Base-by-base conservation (phyloP, 2,888 invertebrate genomes). In the Trachelus tabidus region DNA sequence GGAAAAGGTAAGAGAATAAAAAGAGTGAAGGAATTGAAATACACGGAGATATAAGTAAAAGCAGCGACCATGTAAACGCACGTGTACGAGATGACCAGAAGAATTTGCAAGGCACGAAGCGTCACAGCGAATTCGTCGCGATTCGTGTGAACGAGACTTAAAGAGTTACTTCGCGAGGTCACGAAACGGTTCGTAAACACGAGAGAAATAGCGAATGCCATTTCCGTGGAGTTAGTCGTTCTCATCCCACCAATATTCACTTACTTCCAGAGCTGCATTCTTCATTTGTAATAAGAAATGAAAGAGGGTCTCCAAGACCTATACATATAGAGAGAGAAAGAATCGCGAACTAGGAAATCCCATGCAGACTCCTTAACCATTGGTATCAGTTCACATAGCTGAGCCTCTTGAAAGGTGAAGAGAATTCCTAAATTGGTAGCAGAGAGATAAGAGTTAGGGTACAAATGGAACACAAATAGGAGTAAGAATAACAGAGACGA, bases 161-260 rank as follows among this genome's bases (percentile, higher is more conserved):
- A 56, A 79, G 80, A 81, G 77, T 80, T 1, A 37, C 37, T 37
- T 12, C 75, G 79, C 79, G 77, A 69, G 75, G 79, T 75, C 75
- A 40, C 33, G 71, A 78, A 81, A 75, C 33, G 75, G 68, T 68
- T 73, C 37, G 74, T 69, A 68, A 71, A 23, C 33, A 34, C 34
- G 34, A 35, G 75, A 77, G 71, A 78, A 78, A 75, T 76, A 77
- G 75, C 77, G 75, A 75, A 76, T 31, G 37, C 71, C 40, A 31
- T 23, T 31, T 11, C n/a, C 69, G 1, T 79, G 37, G 77, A 80
- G 73, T 77, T 75, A 33, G 56, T 31, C 68, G 12, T 34, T 73
- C 34, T 34, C 35, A 40, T 68, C 73, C 56, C 68, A 76, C 69
- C 69, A 73, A 75, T 35, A 56, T 23, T 23, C 40, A 56, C 23